Percentiles rank a stretch among this genome's conserved stretches.
phyloP scores from a whole-genome alignment of 2,113 vertebrate species.

The Sminthopsis crassicaudata region DNA sequence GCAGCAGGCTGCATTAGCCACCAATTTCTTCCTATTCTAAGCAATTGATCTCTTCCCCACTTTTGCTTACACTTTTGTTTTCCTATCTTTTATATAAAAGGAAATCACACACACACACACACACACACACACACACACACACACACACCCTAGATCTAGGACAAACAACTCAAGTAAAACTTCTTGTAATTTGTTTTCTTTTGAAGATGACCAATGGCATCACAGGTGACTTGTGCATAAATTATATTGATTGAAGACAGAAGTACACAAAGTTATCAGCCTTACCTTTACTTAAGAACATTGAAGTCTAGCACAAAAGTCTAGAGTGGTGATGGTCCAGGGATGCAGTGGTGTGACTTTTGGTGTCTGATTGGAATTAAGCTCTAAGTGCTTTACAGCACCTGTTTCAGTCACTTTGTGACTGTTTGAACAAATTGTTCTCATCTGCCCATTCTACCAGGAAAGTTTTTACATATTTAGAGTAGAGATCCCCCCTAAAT shows the following conservation, averaged over 20 bases:
- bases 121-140: too few species aligned
- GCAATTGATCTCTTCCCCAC: neutral
- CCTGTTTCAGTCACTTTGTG: neutral
- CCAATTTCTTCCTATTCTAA: neutral
- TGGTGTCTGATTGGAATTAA: too few species aligned
- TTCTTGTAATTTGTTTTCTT: neutral
- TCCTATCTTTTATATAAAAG: neutral
- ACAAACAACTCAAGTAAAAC: neutral
- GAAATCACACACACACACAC: neutral
- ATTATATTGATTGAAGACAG: neutral
- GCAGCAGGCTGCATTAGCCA: neutral
- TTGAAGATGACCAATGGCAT: neutral
- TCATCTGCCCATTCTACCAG: neutral
- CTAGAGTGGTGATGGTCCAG: neutral
- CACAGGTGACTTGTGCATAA: neutral
- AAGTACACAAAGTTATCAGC: neutral
- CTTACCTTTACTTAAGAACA: neutral
- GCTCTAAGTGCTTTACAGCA: neutral
- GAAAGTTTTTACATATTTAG: neutral
- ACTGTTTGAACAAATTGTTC: neutral
- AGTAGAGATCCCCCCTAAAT: too few species aligned
- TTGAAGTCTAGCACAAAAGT: neutral
- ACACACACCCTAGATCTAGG: neutral
- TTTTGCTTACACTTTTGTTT: slow-evolving; percentile 1
- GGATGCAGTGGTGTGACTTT: neutral